Conservation (phyloP, 2,797 vertebrate species). For the Fringilla coelebs region DNA sequence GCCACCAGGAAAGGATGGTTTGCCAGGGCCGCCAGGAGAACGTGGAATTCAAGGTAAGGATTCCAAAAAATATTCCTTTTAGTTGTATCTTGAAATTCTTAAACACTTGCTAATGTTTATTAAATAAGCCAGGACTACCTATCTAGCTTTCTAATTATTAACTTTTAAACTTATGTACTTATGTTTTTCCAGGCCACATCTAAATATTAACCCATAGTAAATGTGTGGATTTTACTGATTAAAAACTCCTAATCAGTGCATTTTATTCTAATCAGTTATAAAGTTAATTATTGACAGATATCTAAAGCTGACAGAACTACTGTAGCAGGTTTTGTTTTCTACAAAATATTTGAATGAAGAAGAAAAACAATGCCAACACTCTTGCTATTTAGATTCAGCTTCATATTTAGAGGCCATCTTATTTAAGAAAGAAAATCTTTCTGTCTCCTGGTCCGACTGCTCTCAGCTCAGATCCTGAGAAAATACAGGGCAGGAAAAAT, state of each 20-base stretch:
- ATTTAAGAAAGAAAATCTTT: neutral
- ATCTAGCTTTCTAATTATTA: conserved; percentile 65
- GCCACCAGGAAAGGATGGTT: conserved; percentile 88
- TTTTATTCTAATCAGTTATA: conserved; percentile 59
- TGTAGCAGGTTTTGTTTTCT: neutral
- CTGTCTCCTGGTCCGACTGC: neutral
- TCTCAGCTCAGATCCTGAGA: neutral
- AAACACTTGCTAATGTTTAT: conserved; percentile 34
- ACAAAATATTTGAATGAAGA: neutral
- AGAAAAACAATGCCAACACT: neutral
- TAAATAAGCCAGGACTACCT: conserved; percentile 35
- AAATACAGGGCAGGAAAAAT: neutral
- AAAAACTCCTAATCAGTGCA: conserved; percentile 60
- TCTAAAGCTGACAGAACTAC: neutral
- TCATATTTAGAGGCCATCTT: neutral
- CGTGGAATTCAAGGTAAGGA: conserved; percentile 90
- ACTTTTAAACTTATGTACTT: conserved; percentile 57
- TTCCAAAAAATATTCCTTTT: neutral
- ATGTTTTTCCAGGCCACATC: conserved; percentile 44
- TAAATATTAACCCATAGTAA: conserved; percentile 59
- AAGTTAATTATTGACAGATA: conserved; percentile 14
- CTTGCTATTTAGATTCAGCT: neutral
- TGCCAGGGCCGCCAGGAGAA: conserved; percentile 84
- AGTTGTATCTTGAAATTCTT: neutral
- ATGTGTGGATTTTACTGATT: conserved; percentile 60